Percentiles rank a stretch among this genome's conserved stretches.
These are phyloP conservation scores for Drosophila histrio DNA, from an alignment of 2,888 invertebrate species.

Conservation along the genomic window DNA sequence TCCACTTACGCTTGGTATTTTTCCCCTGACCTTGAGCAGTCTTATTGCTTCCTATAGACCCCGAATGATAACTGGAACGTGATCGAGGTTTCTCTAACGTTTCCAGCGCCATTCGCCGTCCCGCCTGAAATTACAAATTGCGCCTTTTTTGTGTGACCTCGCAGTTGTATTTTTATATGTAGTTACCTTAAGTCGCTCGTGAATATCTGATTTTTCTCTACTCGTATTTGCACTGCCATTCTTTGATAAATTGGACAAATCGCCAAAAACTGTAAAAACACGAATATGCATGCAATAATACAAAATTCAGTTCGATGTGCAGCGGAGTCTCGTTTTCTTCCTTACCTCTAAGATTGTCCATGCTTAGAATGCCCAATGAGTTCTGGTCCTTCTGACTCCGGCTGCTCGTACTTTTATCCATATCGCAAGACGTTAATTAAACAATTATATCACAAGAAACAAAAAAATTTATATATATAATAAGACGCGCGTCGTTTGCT, in stretches of 20 bases:
- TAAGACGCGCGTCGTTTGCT: slow-evolving; percentile 44
- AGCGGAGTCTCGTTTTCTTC: background rate
- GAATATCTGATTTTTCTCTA: slow-evolving; percentile 38
- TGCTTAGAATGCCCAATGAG: slow-evolving; percentile 73
- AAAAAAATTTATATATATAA: background rate
- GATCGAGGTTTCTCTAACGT: slow-evolving; percentile 68
- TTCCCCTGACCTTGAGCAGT: background rate
- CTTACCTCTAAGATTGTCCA: slow-evolving; percentile 75
- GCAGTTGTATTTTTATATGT: background rate
- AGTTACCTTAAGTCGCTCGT: slow-evolving; percentile 72
- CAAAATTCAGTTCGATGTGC: background rate
- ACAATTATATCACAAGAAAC: slow-evolving; percentile 18
- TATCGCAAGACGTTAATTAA: slow-evolving; percentile 16
- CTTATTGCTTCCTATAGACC: background rate
- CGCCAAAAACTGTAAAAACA: slow-evolving; percentile 76
- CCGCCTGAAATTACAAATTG: slow-evolving; percentile 53
- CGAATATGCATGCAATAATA: background rate
- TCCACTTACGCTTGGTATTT: slow-evolving; percentile 23
- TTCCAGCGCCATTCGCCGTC: slow-evolving; percentile 76
- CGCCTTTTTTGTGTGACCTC: background rate
- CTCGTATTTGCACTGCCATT: slow-evolving; percentile 35
- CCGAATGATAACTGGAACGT: slow-evolving; percentile 29
- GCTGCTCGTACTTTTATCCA: slow-evolving; percentile 51
- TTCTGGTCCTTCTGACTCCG: slow-evolving; percentile 50
- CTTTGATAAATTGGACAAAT: slow-evolving; percentile 62